A percentile compares a stretch with the other conserved stretches of the same genome.
These are phyloP conservation scores for Salvator merianae DNA, from an alignment of 2,113 vertebrate genomes.

Conservation along the genomic window DNA sequence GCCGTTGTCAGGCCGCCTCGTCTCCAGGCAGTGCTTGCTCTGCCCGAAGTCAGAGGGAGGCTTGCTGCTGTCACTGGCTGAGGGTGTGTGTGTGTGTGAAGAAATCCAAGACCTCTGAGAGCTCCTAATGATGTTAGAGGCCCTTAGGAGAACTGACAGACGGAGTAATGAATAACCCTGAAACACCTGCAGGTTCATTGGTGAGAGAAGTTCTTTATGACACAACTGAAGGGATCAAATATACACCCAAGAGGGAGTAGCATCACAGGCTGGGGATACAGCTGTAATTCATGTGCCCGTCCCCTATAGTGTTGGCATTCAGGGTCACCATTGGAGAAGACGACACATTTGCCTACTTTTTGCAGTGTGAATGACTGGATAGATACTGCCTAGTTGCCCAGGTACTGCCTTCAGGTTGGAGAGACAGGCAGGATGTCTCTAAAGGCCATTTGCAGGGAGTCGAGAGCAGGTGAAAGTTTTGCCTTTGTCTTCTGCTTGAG, in stretches of 20 bases:
- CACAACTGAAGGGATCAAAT: neutral
- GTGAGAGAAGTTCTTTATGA: neutral
- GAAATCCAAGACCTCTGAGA: neutral
- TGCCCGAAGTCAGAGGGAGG: neutral
- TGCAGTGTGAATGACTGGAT: neutral
- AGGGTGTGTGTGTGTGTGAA: too few species aligned
- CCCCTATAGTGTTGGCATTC: too few species aligned
- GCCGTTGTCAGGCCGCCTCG: neutral
- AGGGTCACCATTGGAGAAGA: too few species aligned
- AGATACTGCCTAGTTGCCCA: too few species aligned
- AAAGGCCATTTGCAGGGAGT: too few species aligned
- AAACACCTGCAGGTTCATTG: constrained; percentile 13
- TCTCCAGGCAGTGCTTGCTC: neutral
- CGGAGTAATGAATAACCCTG: neutral
- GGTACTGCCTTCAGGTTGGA: too few species aligned
- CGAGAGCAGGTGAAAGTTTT: too few species aligned
- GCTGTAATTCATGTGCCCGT: neutral
- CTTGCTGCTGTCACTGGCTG: neutral
- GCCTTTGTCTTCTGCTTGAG: too few species aligned
- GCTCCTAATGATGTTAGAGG: neutral
- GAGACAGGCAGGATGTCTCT: too few species aligned
- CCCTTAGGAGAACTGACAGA: constrained; percentile 39
- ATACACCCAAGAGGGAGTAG: neutral
- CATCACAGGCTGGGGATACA: neutral
- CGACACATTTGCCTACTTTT: too few species aligned